These are phyloP conservation scores for Ectemnius cavifrons DNA, from an alignment of 2,888 invertebrate genomes.

Conservation along the genomic window DNA sequence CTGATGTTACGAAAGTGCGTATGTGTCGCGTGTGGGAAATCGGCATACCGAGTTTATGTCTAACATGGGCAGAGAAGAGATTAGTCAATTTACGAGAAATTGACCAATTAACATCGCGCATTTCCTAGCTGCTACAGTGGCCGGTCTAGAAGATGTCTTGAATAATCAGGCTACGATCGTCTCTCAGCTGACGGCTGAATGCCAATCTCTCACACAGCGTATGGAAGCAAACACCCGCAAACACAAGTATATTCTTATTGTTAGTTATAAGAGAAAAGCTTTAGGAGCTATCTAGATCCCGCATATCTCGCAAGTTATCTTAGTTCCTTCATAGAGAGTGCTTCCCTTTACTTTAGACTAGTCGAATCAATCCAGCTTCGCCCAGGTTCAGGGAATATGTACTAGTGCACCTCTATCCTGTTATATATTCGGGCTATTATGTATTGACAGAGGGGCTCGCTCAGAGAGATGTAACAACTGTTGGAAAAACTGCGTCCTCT, in stretches of 20 bases:
- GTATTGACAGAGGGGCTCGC: conserved; percentile 75
- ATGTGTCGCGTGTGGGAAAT: conserved; percentile 72
- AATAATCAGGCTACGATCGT: conserved; percentile 95
- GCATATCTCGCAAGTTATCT: no score
- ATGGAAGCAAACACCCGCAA: conserved; percentile 92
- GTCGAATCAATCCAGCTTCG: background rate
- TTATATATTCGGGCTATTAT: conserved; percentile 62
- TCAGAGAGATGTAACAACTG: conserved; percentile 67
- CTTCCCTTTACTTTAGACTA: background rate
- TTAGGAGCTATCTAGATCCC: background rate
- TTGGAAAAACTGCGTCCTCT: conserved; percentile 66
- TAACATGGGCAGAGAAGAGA: conserved; percentile 71
- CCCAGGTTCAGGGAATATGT: conserved; percentile 4
- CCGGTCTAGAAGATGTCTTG: conserved; percentile 93
- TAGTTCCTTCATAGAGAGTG: no score
- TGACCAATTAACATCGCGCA: conserved; percentile 62
- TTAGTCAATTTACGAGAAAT: conserved; percentile 66
- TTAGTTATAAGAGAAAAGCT: conserved; percentile 1
- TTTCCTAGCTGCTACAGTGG: conserved; percentile 91
- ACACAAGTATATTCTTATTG: conserved; percentile 85
- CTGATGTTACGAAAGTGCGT: conserved; percentile 12
- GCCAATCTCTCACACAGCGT: conserved; percentile 92
- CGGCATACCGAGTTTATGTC: conserved; percentile 75
- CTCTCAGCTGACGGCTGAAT: conserved; percentile 94
- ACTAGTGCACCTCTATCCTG: conserved; percentile 63